Evolutionary conservation across 2,113 vertebrate species (phyloP), one percentile per base, ranked within the genome.

Genomic region (Pelvicachromis taeniatus): DNA sequence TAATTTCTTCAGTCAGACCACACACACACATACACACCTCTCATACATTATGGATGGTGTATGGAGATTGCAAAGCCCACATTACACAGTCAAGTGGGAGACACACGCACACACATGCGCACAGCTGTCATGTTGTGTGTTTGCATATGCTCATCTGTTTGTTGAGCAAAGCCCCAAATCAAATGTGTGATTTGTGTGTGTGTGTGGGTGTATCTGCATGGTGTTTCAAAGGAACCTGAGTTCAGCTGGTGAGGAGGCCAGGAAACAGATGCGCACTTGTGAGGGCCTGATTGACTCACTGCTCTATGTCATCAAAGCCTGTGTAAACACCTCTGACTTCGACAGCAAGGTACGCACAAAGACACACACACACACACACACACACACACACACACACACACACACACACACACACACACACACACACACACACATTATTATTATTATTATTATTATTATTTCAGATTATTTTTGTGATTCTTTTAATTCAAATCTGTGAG

Each of bases 241-340:
- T 94, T 99, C 98, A 0, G 98, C 99, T 0, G 98, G 99, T 0
- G 98, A 99, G 82, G 99, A 99, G 84, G 98, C 99, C 0, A 96
- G 98, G 70, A 99, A 99, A 93, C 98, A 99, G 89, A 97, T 99
- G 97, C 96, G 99, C 38, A 95, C 94, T 52, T 99, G 99, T 2
- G 99, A 99, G 11, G 99, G 98, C 2, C 95, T 99, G 86, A 97
- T 99, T 0, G 99, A 99, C 94, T 99, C 99, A 0, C 95, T 99
- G 85, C 95, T 99, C 3, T 97, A 98, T 1, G 97, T 99, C 95
- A 99, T 99, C 96, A 98, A 99, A 93, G 98, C 98, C 2, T 99
- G 98, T 33, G 98, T 99, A 92, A 99, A 97, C 96, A 98, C 98
- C 10, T 98, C 98, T 0, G 99, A 99, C 86, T 99, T 99, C 1